Evolutionary conservation across 1,140 invertebrate genomes (phyloP).

Genomic region (Anastrepha ludens): DNA sequence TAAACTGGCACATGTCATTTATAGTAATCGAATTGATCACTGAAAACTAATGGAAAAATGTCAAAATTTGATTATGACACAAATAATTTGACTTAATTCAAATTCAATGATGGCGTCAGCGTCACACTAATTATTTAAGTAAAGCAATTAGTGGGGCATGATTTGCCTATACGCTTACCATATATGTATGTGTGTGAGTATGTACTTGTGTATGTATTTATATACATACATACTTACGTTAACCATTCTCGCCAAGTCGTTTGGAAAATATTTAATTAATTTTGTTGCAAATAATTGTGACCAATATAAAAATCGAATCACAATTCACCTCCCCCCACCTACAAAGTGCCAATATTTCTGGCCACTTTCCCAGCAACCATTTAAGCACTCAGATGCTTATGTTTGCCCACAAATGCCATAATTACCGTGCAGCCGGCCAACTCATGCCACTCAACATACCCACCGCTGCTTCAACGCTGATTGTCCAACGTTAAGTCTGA

Average conservation of each 20-base stretch:
- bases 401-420: too few relatives aligned
- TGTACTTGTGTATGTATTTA: slow-evolving; percentile 15
- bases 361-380: too few relatives aligned
- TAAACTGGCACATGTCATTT: not conserved
- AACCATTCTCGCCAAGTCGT: slow-evolving; percentile 61
- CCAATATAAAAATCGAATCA: slow-evolving; percentile 60
- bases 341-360: slow-evolving; percentile 51
- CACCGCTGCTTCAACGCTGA: too few relatives aligned
- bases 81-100: slow-evolving; percentile 73
- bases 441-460: too few relatives aligned
- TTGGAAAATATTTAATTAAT: slow-evolving; percentile 74
- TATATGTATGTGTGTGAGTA: too few relatives aligned
- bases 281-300: slow-evolving; percentile 62
- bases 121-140: slow-evolving; percentile 16
- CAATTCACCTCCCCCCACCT: slow-evolving; percentile 54
- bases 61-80: slow-evolving; percentile 57
- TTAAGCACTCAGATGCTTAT: too few relatives aligned
- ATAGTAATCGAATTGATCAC: too few relatives aligned
- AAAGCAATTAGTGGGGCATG: not conserved
- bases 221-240: slow-evolving; percentile 54
- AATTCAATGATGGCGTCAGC: slow-evolving; percentile 69
- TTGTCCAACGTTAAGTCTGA: too few relatives aligned
- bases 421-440: too few relatives aligned
- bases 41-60: too few relatives aligned
- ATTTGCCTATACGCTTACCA: too few relatives aligned